phyloP scores from a whole-genome alignment of 35 echinoderm and acorn worm genomes.

The Ophioderma brevispina region DNA sequence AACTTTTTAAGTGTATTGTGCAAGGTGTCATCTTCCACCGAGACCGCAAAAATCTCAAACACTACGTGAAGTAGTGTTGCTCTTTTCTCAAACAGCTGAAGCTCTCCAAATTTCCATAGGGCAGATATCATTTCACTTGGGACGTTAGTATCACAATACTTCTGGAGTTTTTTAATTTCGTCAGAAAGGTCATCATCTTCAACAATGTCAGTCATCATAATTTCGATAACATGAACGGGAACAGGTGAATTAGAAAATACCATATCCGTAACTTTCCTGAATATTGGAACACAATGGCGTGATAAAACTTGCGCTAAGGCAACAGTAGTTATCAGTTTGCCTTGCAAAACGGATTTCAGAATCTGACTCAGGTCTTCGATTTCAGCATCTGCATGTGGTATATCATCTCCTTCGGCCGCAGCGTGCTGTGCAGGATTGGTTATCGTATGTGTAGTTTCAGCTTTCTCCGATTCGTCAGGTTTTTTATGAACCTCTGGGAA shows the following conservation, averaged over 20 bases:
- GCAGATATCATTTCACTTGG: not conserved
- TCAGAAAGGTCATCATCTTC: not conserved
- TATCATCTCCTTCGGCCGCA: not conserved
- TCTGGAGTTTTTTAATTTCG: not conserved
- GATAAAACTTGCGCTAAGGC: not conserved
- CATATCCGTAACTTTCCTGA: not conserved
- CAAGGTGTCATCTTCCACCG: not conserved
- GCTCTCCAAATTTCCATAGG: not conserved
- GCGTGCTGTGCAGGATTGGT: no score
- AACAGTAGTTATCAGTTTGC: not conserved
- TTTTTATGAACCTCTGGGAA: not conserved
- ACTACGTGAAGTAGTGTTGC: not conserved
- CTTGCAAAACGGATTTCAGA: not conserved
- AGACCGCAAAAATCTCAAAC: constrained; percentile 14
- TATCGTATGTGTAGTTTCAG: not conserved
- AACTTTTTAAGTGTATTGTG: not conserved
- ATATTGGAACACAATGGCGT: not conserved
- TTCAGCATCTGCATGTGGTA: not conserved
- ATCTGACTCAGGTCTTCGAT: not conserved
- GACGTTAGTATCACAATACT: not conserved
- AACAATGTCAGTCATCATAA: not conserved
- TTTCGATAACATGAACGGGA: not conserved
- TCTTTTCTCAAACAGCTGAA: not conserved
- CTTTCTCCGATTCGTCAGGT: not conserved
- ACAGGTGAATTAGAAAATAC: not conserved